These are phyloP conservation scores for Pomatostomus ruficeps DNA, from an alignment of 2,113 vertebrate species.

Conservation along the genomic window DNA sequence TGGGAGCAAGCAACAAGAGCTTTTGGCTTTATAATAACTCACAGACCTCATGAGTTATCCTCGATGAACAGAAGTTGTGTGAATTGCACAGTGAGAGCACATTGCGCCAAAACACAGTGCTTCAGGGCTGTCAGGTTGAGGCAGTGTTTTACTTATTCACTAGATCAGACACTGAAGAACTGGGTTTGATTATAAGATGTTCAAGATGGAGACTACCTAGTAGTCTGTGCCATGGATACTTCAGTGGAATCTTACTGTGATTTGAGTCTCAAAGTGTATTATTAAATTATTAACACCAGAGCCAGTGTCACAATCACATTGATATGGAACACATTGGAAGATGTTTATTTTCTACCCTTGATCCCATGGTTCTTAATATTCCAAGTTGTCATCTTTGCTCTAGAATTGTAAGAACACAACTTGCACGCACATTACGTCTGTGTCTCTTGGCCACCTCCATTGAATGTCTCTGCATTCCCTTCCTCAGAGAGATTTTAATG, in stretches of 20 bases:
- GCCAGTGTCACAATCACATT: neutral
- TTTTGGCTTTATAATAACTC: neutral
- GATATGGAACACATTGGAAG: neutral
- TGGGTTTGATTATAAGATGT: neutral
- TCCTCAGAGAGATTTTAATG: neutral
- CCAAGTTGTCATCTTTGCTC: neutral
- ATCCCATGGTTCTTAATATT: neutral
- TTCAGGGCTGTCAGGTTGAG: neutral
- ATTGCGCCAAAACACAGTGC: neutral
- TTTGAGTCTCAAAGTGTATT: neutral
- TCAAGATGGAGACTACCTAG: neutral
- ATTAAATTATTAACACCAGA: neutral
- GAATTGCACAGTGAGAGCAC: neutral
- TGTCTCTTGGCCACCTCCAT: neutral
- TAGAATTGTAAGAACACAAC: neutral
- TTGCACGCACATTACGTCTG: neutral
- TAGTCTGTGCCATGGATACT: neutral
- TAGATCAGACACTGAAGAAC: neutral
- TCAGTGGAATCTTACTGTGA: neutral
- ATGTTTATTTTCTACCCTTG: constrained; percentile 3
- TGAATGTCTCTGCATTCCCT: neutral
- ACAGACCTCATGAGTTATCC: neutral
- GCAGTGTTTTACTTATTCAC: neutral
- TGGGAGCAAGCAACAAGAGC: neutral
- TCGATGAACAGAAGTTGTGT: neutral